Conservation (phyloP, 2,113 vertebrate species). For the Columba livia region DNA sequence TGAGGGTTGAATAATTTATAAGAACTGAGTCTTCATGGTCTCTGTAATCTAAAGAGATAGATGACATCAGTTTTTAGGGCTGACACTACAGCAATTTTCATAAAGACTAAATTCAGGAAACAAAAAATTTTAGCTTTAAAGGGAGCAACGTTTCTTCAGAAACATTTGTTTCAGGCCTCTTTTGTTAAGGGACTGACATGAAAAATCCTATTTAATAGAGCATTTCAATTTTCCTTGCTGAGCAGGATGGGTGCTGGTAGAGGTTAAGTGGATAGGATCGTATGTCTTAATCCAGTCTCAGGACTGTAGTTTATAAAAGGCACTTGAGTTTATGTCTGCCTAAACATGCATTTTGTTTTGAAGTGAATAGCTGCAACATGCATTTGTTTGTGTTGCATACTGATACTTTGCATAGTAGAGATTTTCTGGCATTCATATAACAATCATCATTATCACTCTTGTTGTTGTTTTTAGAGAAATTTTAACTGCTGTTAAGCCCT, state of each 20-base stretch:
- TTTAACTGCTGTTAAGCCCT: neutral
- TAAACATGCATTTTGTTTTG: neutral
- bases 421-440: neutral
- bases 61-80: neutral
- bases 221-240: neutral
- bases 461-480: neutral
- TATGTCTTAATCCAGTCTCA: neutral
- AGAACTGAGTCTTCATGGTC: neutral
- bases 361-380: neutral
- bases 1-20: neutral
- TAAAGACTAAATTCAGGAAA: neutral
- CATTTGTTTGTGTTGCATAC: neutral
- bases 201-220: neutral
- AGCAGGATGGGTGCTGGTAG: neutral
- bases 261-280: neutral
- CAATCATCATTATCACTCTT: neutral
- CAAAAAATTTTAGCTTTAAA: neutral
- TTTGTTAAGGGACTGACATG: neutral
- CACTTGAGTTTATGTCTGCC: neutral
- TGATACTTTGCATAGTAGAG: neutral
- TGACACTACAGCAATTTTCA: neutral
- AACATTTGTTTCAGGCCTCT: neutral
- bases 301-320: neutral
- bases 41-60: neutral
- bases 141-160: neutral